Evolutionary conservation across 2,797 vertebrate genomes (phyloP).

Genomic region (Channa striata): DNA sequence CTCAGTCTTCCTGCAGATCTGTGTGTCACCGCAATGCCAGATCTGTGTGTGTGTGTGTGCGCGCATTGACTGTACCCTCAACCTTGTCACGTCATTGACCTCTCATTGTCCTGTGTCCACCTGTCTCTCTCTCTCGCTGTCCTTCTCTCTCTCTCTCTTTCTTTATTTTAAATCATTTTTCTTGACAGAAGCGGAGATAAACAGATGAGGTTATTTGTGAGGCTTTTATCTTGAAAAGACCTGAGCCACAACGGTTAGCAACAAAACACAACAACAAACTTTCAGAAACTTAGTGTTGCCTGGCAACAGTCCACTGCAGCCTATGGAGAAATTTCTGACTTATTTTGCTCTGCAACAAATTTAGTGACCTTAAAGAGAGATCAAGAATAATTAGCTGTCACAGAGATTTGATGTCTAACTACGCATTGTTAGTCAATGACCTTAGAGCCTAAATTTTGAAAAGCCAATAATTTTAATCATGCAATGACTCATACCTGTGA

Average conservation of each 20-base stretch:
- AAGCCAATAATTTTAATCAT: neutral
- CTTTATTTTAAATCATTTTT: slow-evolving; percentile 30
- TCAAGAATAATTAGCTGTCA: slow-evolving; percentile 30
- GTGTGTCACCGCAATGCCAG: slow-evolving; percentile 57
- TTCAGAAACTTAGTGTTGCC: slow-evolving; percentile 55
- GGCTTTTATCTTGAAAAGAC: slow-evolving; percentile 44
- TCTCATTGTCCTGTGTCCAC: slow-evolving; percentile 13
- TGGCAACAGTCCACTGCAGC: slow-evolving; percentile 54
- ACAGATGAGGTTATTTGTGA: slow-evolving; percentile 21
- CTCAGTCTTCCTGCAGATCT: slow-evolving; percentile 47
- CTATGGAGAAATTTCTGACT: slow-evolving; percentile 5
- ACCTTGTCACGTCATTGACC: slow-evolving; percentile 46
- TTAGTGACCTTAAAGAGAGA: slow-evolving; percentile 29
- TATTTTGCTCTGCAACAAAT: slow-evolving; percentile 34
- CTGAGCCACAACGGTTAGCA: slow-evolving; percentile 23
- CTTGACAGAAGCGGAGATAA: slow-evolving; percentile 49
- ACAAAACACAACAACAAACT: slow-evolving; percentile 34
- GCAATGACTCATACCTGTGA: neutral
- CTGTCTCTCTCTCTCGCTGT: slow-evolving; percentile 14
- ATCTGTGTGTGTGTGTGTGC: slow-evolving; percentile 24
- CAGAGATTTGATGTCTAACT: slow-evolving; percentile 13
- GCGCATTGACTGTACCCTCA: slow-evolving; percentile 20
- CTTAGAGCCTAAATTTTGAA: neutral
- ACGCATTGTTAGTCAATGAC: neutral
- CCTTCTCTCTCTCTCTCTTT: slow-evolving; percentile 15